Evolutionary conservation across 2,113 vertebrate genomes (phyloP).

Genomic region (Ctenodactylus gundi): DNA sequence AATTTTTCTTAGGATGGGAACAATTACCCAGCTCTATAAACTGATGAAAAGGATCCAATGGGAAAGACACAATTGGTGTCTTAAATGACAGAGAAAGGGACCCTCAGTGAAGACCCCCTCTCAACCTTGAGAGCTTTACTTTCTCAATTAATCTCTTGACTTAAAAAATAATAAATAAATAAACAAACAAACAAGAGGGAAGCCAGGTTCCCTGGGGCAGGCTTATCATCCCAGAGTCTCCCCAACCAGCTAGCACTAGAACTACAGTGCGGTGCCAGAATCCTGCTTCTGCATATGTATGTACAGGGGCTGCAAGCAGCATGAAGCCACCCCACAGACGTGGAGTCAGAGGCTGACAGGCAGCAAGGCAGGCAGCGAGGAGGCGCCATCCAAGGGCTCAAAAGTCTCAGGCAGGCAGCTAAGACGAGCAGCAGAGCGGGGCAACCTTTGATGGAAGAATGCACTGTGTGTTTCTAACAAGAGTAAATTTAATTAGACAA

Average conservation of each 20-base stretch:
- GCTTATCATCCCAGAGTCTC: too few relatives aligned
- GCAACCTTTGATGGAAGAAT: neutral
- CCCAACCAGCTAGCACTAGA: too few relatives aligned
- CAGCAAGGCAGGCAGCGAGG: fast-evolving
- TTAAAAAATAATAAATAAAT: neutral
- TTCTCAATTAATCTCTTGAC: too few relatives aligned
- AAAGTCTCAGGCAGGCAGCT: neutral
- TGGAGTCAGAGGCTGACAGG: neutral
- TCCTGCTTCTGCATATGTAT: neutral
- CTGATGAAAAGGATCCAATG: neutral
- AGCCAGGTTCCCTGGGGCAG: too few relatives aligned
- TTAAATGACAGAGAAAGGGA: neutral
- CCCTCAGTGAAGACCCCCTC: too few relatives aligned
- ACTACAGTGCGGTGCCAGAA: too few relatives aligned
- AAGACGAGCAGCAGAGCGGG: neutral
- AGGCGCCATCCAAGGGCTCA: neutral
- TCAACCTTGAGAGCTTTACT: too few relatives aligned
- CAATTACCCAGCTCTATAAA: neutral
- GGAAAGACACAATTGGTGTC: neutral
- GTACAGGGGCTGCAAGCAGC: too few relatives aligned
- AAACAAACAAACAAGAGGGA: neutral
- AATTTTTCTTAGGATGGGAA: neutral
- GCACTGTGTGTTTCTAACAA: neutral
- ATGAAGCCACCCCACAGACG: too few relatives aligned
- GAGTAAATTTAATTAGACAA: too few relatives aligned